Evolutionary conservation across 2,888 invertebrate species (phyloP).

Genomic region (Petrophora chlorosata): DNA sequence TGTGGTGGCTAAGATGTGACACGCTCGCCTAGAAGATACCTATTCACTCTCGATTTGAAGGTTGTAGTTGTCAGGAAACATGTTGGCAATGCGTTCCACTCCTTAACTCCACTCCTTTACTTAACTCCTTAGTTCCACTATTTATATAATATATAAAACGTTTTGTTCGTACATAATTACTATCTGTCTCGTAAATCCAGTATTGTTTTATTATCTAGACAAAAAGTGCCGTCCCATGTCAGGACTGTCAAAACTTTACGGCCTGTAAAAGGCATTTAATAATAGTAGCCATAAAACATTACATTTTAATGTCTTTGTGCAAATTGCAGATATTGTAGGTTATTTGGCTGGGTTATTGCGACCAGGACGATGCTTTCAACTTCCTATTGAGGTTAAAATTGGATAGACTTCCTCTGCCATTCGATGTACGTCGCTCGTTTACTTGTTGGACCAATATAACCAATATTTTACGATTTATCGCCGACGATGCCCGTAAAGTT

Average conservation of each 20-base stretch:
- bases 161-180: constrained; percentile 17
- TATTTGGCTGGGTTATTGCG: constrained; percentile 42
- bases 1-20: too few relatives aligned
- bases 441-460: constrained; percentile 9
- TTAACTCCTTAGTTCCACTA: too few relatives aligned
- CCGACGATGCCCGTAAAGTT: constrained; percentile 21
- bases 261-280: too few relatives aligned
- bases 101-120: too few relatives aligned
- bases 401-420: constrained; percentile 21
- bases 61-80: too few relatives aligned
- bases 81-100: too few relatives aligned
- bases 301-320: constrained; percentile 1
- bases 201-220: neutral
- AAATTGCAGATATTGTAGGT: constrained; percentile 15
- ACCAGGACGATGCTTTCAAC: constrained; percentile 40
- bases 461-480: constrained; percentile 28
- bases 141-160: too few relatives aligned
- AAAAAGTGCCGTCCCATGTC: constrained; percentile 8
- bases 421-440: constrained; percentile 15
- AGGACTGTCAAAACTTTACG: neutral
- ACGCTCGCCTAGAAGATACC: too few relatives aligned
- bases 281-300: too few relatives aligned
- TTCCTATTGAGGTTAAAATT: constrained; percentile 43
- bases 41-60: too few relatives aligned
- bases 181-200: constrained; percentile 21